Percentiles rank a stretch among this genome's conserved stretches.
These are phyloP conservation scores for Brevipalpus yothersi DNA, from an alignment of 1,140 invertebrate species.

Conservation along the genomic window DNA sequence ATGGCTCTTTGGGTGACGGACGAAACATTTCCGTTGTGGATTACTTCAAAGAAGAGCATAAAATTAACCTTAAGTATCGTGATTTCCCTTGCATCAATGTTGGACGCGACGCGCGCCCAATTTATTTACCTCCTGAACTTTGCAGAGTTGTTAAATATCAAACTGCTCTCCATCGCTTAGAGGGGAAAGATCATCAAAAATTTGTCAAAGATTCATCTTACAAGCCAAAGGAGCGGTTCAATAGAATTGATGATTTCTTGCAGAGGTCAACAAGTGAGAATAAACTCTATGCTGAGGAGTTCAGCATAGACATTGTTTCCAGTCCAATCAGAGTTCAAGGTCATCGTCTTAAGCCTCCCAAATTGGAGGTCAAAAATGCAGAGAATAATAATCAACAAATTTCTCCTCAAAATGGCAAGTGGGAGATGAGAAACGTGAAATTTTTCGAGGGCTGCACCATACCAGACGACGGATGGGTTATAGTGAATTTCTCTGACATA, in stretches of 20 bases:
- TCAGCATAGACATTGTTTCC: constrained; percentile 11
- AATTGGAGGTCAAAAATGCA: neutral
- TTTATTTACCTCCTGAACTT: constrained; percentile 18
- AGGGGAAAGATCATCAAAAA: constrained; percentile 8
- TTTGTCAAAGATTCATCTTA: constrained; percentile 10
- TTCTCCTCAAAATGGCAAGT: neutral
- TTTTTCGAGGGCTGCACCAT: neutral
- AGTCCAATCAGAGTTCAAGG: constrained; percentile 9
- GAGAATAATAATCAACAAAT: neutral
- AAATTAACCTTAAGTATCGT: constrained; percentile 11
- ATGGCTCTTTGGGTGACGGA: too few species aligned
- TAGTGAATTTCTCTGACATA: neutral
- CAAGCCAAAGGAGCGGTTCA: constrained; percentile 1
- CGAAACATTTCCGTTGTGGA: constrained; percentile 11
- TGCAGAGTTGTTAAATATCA: constrained; percentile 17
- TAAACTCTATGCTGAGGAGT: constrained; percentile 14
- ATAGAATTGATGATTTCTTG: constrained; percentile 4
- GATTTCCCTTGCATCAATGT: constrained; percentile 18
- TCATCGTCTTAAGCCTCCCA: neutral
- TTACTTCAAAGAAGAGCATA: constrained; percentile 16
- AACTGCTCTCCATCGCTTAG: constrained; percentile 9
- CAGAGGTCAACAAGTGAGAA: constrained; percentile 9
- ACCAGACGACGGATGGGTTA: neutral
- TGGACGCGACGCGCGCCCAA: constrained; percentile 10
- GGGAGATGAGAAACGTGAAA: neutral